Base-by-base conservation (phyloP, 2,797 vertebrate species). In the Chlorospingus flavigularis region DNA sequence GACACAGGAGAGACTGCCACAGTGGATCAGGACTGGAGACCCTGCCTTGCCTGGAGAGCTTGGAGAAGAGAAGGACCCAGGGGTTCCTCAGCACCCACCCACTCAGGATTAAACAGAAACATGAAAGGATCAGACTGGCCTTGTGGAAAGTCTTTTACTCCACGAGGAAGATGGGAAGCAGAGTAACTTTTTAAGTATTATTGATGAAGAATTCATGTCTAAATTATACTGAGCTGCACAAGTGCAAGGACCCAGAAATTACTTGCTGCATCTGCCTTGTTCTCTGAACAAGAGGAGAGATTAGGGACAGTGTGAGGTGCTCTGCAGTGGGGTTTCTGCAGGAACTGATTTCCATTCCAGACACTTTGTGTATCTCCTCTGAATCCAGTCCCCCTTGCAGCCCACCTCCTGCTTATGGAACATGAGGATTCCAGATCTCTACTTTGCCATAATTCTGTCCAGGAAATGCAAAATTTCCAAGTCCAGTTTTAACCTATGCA, bases 401-500 rank as follows among this genome's bases (percentile, higher is more conserved):
- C 17, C 45, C 45, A 55, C 6, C 28, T 0, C 1, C 10, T 31
- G 50, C 21, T 42, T 6, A 17, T 10, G 43, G n/a, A 75, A 21
- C 13, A 35, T 0, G 0, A 61, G 45, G 33, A 37, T 11, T 6
- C 26, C 25, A 26, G n/a, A 17, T 74, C 42, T 47, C 23, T 50
- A 21, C n/a, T 61, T 58, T 12, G 12, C 18, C 37, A 20, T 31
- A n/a, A 39, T 54, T 45, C n/a, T 57, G 17, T 6, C 9, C 24
- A 33, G 30, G 42, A 83, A 89, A 68, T 31, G 10, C 48, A 75
- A 77, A 63, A 18, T 42, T 60, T 77, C 37, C 21, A 58, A 80
- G 20, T 7, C 25, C 58, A 62, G 17, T n/a, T 58, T 39, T 31
- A 82, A 39, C 2, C 23, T 3, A 10, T 9, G 11, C 43, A 48